Base-by-base conservation (phyloP, 2,797 vertebrate species). In the Megalops cyprinoides region DNA sequence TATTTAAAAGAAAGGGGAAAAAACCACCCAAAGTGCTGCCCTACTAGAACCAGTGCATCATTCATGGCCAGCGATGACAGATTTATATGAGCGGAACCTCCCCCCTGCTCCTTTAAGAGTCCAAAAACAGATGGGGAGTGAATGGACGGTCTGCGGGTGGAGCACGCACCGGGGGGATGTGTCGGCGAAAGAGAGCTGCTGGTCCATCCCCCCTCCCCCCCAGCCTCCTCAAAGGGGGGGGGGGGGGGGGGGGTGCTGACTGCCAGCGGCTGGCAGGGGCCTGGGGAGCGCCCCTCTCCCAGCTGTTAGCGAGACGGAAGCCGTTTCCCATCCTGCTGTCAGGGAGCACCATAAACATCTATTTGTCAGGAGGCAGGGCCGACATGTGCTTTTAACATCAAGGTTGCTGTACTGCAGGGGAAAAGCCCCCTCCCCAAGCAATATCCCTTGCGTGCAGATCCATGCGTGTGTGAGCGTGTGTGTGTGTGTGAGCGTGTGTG, bases 81-180 rank as follows among this genome's bases (percentile, higher is more conserved):
- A 93, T 93, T 94, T 91, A 94, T 90, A 90, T 87, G 89, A 88
- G 90, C 28, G 87, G 88, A 85, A 87, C 85, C 87, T 87, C 86
- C 88, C 90, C 89, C 84, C 85, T 37, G 88, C 9, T 92, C 90
- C 92, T 92, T 92, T 90, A 92, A 8, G 90, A 91, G 83, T 85
- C 87, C 87, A 84, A 91, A 93, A 95, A 93, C 95, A 95, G 94
- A 94, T 95, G 95, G 93, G 93, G 91, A 94, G 90, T 91, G 94
- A 94, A 95, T 91, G 92, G 94, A 90, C 88, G 91, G 90, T 87
- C 90, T 91, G 86, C 84, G 89, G 92, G 92, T 94, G 91, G 91
- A 90, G 90, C 90, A 93, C 93, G 23, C 9, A 28, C n/a, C 44
- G 5, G 73, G 12, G 25, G 44, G 18, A 44, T 48, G 23, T 53